These are phyloP conservation scores for Sebastes baramenuke DNA, from an alignment of 2,797 vertebrate species.

Conservation along the genomic window DNA sequence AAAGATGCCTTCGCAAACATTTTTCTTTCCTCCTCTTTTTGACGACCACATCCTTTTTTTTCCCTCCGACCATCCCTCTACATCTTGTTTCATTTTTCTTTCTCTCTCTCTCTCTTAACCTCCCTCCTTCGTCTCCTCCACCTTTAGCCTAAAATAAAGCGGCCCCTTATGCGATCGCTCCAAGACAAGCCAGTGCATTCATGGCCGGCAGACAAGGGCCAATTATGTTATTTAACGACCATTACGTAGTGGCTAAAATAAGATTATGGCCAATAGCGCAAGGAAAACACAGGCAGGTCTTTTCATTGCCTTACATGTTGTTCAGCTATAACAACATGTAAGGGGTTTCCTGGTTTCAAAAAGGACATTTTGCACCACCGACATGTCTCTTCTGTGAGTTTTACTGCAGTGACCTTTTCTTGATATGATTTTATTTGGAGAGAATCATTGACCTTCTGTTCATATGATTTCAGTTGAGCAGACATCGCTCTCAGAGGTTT, in stretches of 20 bases:
- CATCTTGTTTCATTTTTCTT: neutral
- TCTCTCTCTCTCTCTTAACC: neutral
- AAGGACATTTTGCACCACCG: neutral
- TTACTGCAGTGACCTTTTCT: conserved; percentile 27
- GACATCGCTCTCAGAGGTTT: conserved; percentile 19
- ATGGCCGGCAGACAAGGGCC: conserved; percentile 78
- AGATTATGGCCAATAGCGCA: conserved; percentile 78
- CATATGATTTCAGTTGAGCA: conserved; percentile 21
- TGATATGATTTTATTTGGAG: conserved; percentile 18
- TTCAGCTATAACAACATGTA: neutral
- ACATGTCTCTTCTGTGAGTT: neutral
- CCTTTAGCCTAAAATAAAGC: conserved; percentile 60
- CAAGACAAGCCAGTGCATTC: conserved; percentile 68
- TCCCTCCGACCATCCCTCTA: neutral
- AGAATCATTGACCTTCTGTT: conserved; percentile 42
- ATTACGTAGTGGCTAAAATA: conserved; percentile 88
- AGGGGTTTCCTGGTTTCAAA: neutral
- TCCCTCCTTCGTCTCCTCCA: conserved; percentile 27
- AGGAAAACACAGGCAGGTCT: conserved; percentile 56
- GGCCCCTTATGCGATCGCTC: conserved; percentile 61
- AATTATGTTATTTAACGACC: conserved; percentile 84
- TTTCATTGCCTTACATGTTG: conserved; percentile 49
- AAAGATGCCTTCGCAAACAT: neutral
- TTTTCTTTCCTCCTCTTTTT: neutral
- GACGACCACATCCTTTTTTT: conserved; percentile 11